Base-by-base conservation (phyloP, 2,888 invertebrate genomes). In the Azorinus chamasolen region DNA sequence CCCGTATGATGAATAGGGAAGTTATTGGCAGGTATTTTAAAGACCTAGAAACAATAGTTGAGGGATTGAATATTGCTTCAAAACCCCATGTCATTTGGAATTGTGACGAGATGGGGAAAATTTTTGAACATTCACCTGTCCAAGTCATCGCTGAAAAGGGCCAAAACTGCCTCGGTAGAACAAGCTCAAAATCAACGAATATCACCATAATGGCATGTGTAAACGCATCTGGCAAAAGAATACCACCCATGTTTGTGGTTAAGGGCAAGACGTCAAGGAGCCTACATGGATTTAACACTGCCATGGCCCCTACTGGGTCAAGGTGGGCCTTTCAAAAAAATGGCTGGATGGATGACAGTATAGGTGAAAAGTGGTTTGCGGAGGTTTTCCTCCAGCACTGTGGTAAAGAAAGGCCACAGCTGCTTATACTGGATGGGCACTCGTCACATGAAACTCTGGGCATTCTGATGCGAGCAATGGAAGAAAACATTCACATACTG, bases 391-490 rank as follows among this genome's bases (percentile, higher is more conserved):
- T 75, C 6, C 6, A 57, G 22, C n/a, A 22, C 46, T 64, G 69
- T 65, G 75, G 69, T 3, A 12, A 51, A 14, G 50, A 69, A 12
- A 14, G 69, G 14, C 75, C 69, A 0, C 64, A 75, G 18, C 57
- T 75, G 1, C 27, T 75, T 6, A 70, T 75, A 8, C 39, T 75
- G 1, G 69, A 75, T 55, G 68, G 68, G 12, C 65, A 65, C 18
- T 6, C 25, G 4, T 80, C 77, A 10, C 84, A 87, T 57, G 81
- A 85, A 61, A 72, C 75, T 1, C 43, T 84, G 6, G 82, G 48
- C 0, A 61, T 84, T 18, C 37, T 86, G 1, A 62, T 71, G 53
- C 39, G 57, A 37, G 85, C 87, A 1, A 75, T 62, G 32, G 55
- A 71, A 27, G 64, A 84, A 50, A 59, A 66, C 50, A 68, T 78